These are phyloP conservation scores for Salvator merianae DNA, from an alignment of 2,113 vertebrate genomes.

Conservation along the genomic window DNA sequence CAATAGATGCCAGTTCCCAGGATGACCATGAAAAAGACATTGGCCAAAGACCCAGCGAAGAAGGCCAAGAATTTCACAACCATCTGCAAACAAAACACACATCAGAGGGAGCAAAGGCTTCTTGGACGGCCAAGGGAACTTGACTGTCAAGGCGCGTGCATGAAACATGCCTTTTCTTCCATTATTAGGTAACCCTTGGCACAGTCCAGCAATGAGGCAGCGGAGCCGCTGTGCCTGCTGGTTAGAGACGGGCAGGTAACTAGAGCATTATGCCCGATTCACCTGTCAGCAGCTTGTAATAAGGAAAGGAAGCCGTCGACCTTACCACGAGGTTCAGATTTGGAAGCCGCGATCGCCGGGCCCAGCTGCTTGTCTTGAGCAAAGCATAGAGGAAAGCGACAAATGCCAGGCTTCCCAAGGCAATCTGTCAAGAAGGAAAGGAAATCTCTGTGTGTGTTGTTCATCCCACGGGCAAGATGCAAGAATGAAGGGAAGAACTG, in stretches of 20 bases:
- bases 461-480: not conserved
- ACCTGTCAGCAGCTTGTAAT: not conserved
- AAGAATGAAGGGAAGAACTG: not conserved
- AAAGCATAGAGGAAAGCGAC: conserved; percentile 47
- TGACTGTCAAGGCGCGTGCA: not conserved
- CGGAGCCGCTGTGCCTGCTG: not conserved
- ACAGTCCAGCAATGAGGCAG: not conserved
- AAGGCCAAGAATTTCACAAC: conserved; percentile 48
- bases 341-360: conserved; percentile 52
- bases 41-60: conserved; percentile 48
- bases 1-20: conserved; percentile 51
- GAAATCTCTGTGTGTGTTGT: not conserved
- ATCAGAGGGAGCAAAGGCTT: not conserved
- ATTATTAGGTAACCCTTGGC: too few species aligned
- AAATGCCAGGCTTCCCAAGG: conserved; percentile 49
- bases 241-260: not conserved
- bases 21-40: conserved; percentile 42
- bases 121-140: not conserved
- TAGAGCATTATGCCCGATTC: not conserved
- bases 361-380: conserved; percentile 58
- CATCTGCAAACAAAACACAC: conserved; percentile 1
- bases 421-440: conserved; percentile 39
- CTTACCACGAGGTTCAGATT: conserved; percentile 49
- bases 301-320: not conserved
- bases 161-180: too few species aligned